These are phyloP conservation scores for Hassar affinis DNA, from an alignment of 2,113 vertebrate genomes.

Conservation along the genomic window DNA sequence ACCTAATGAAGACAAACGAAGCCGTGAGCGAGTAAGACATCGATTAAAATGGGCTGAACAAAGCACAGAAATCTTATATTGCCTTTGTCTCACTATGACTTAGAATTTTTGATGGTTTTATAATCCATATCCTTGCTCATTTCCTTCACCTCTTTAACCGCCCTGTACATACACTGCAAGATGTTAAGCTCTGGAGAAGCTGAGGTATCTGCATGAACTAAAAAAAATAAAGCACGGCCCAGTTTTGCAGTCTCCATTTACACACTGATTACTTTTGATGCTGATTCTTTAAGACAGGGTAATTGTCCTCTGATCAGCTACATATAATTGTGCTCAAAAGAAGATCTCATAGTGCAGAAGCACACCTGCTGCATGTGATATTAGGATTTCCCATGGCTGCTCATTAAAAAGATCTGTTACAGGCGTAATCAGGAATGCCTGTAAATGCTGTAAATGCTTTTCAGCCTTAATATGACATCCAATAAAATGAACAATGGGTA, in stretches of 20 bases:
- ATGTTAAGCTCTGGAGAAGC: conserved; percentile 3
- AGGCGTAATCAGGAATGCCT: background rate
- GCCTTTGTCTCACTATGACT: background rate
- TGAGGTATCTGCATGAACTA: background rate
- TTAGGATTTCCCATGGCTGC: background rate
- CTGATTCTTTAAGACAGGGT: conserved; percentile 34
- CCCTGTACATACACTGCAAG: background rate
- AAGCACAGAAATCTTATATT: background rate
- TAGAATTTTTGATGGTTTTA: conserved; percentile 5
- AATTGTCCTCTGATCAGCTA: conserved; percentile 28
- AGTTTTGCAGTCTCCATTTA: conserved; percentile 10
- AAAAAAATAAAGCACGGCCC: conserved; percentile 2
- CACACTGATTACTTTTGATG: conserved; percentile 14
- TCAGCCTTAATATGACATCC: background rate
- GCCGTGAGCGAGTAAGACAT: background rate
- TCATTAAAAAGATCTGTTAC: background rate
- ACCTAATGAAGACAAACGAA: conserved; percentile 73
- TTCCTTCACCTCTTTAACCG: background rate
- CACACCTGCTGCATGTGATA: conserved; percentile 6
- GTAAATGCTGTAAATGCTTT: background rate
- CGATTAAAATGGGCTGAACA: background rate
- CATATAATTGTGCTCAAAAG: conserved; percentile 36
- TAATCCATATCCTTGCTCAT: background rate
- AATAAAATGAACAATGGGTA: background rate
- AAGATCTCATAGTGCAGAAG: background rate